phyloP scores from a whole-genome alignment of 2,888 invertebrate species.

The Agriopis aurantiaria region DNA sequence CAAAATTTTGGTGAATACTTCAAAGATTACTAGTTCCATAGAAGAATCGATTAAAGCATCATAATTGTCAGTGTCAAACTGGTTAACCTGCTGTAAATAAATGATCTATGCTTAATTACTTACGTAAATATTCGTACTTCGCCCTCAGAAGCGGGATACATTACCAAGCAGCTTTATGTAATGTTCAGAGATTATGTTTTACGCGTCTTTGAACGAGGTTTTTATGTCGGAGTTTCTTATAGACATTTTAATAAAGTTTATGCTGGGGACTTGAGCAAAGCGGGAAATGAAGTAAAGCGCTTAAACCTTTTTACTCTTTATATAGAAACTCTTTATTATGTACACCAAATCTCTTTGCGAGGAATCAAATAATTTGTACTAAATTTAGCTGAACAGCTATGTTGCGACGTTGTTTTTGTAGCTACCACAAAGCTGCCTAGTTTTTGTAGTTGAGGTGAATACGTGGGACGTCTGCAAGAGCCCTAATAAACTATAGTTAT shows the following conservation, averaged over 20 bases:
- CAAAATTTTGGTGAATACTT: no score
- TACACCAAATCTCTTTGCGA: no score
- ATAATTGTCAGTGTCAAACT: neutral
- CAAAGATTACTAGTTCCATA: neutral
- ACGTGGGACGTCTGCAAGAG: neutral
- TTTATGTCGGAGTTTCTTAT: constrained; percentile 14
- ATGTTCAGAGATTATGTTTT: constrained; percentile 27
- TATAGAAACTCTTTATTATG: no score
- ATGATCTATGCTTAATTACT: neutral
- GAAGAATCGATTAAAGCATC: neutral
- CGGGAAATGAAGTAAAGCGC: neutral
- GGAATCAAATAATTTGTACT: no score
- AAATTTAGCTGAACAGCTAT: no score
- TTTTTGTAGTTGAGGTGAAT: no score
- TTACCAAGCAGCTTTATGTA: constrained; percentile 20
- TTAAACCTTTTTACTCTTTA: neutral
- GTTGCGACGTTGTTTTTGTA: no score
- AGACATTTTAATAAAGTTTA: constrained; percentile 21
- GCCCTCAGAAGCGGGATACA: neutral
- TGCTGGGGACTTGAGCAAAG: constrained; percentile 7
- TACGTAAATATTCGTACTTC: neutral
- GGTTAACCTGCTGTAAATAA: neutral
- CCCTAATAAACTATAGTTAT: neutral
- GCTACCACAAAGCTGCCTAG: no score
- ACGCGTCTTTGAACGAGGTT: constrained; percentile 14